Base-by-base conservation (phyloP, 2,113 vertebrate species). In the Atrichornis clamosus region DNA sequence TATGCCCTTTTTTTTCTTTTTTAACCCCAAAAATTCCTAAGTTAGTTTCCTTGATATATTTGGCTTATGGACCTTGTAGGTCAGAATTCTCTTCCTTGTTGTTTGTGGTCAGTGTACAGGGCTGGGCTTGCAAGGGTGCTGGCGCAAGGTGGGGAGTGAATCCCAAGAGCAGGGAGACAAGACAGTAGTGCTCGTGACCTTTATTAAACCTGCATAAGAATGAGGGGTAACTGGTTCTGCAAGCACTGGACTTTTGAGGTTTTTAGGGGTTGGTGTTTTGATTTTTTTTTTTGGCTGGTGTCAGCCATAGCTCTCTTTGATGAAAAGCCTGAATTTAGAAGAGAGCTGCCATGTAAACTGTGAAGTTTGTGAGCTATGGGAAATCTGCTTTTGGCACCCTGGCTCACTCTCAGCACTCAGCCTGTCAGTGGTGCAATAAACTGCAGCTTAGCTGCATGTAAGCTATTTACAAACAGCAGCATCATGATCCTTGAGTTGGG, bases 261-360 rank as follows among this genome's bases (percentile, higher is more conserved):
- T 0, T 14, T 56, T 42, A 32, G n/a, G 5, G 4, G n/a, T 58
- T 56, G 26, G 0, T 6, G 46, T 62, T 28, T 26, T 15, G 6
- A 1, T 0, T 7, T 69, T 69, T 15, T 24, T 35, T 32, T 13
- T 49, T 6, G 10, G 79, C 41, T 82, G 30, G 37, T 96, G 11
- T 37, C 67, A 79, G 53, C 28, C 52, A 82, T 30, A 53, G 10
- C 35, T 67, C 56, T 33, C 39, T 73, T 59, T 89, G 21, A 86
- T 35, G 27, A 67, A 84, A 92, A 81, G 7, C 33, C 33, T 82
- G 46, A 24, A 50, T 81, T 92, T 84, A 52, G 41, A 74, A 72
- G 76, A 63, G 33, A 59, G 33, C 41, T 91, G 55, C 69, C 24
- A 11, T 32, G 23, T 41, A 60, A 73, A 50, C 20, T 27, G 37